These are phyloP conservation scores for Calameuta pallipes DNA, from an alignment of 2,888 invertebrate genomes.

Conservation along the genomic window DNA sequence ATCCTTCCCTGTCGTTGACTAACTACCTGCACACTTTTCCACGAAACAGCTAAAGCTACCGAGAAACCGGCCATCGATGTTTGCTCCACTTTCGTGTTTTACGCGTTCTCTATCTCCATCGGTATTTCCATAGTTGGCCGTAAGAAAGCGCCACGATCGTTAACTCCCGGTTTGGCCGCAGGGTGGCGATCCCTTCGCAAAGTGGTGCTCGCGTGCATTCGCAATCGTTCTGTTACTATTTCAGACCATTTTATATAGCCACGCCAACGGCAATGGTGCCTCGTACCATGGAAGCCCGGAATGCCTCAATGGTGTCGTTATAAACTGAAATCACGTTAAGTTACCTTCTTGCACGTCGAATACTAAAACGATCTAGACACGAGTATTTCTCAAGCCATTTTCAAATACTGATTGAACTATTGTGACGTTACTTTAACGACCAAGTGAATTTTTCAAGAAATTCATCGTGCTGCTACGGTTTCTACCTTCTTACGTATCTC, in stretches of 20 bases:
- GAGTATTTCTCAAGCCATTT: constrained; percentile 37
- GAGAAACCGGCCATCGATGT: not conserved
- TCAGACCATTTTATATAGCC: not conserved
- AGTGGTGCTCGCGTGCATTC: not conserved
- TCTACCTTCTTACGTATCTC: not conserved
- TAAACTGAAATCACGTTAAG: constrained; percentile 60
- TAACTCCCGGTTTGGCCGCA: not conserved
- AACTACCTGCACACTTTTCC: not conserved
- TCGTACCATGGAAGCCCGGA: constrained; percentile 31
- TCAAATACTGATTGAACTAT: constrained; percentile 60
- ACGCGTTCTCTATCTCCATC: not conserved
- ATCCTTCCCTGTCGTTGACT: not conserved
- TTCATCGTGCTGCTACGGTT: constrained; percentile 21
- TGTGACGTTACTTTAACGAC: constrained; percentile 47
- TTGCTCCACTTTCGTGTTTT: not conserved
- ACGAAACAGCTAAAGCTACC: not conserved
- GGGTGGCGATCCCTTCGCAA: not conserved
- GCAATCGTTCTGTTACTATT: not conserved
- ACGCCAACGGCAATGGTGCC: not conserved
- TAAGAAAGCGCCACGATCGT: not conserved
- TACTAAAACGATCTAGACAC: constrained; percentile 48
- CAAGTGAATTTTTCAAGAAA: constrained; percentile 29
- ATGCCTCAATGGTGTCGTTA: constrained; percentile 50
- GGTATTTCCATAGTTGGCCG: not conserved
- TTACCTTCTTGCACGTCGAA: constrained; percentile 46